Evolutionary conservation across 2,888 invertebrate genomes (phyloP).

Genomic region (Synanthedon myopaeformis): DNA sequence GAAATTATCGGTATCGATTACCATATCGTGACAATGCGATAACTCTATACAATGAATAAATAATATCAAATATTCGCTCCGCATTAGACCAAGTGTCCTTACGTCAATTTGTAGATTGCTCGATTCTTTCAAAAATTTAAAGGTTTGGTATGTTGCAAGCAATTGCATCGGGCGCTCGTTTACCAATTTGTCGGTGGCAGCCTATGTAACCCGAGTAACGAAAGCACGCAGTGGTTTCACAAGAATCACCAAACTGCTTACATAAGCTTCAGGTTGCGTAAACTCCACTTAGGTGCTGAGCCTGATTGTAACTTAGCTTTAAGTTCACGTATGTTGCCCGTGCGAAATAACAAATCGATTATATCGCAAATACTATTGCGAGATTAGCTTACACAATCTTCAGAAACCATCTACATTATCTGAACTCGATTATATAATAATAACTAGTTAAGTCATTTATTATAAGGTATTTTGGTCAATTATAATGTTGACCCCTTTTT

Average conservation of each 20-base stretch:
- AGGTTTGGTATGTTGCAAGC: slow-evolving; percentile 6
- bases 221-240: slow-evolving; percentile 53
- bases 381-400: too few relatives aligned
- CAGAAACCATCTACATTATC: too few relatives aligned
- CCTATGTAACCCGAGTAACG: slow-evolving; percentile 37
- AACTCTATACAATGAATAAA: slow-evolving; percentile 23
- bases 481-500: too few relatives aligned
- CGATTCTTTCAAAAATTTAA: too few relatives aligned
- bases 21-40: slow-evolving; percentile 40
- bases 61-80: not conserved
- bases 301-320: slow-evolving; percentile 44
- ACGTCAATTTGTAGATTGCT: too few relatives aligned
- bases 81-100: not conserved
- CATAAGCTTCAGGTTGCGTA: slow-evolving; percentile 59
- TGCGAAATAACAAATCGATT: slow-evolving; percentile 43
- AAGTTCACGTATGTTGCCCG: slow-evolving; percentile 45
- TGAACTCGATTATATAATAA: too few relatives aligned
- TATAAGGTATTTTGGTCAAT: too few relatives aligned
- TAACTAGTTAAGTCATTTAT: too few relatives aligned
- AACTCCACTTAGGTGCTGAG: slow-evolving; percentile 49
- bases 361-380: slow-evolving; percentile 21
- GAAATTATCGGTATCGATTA: slow-evolving; percentile 29
- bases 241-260: slow-evolving; percentile 56
- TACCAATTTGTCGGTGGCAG: slow-evolving; percentile 35
- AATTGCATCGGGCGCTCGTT: slow-evolving; percentile 26